phyloP scores from a whole-genome alignment of 2,797 vertebrate genomes.

The Smutsia gigantea region DNA sequence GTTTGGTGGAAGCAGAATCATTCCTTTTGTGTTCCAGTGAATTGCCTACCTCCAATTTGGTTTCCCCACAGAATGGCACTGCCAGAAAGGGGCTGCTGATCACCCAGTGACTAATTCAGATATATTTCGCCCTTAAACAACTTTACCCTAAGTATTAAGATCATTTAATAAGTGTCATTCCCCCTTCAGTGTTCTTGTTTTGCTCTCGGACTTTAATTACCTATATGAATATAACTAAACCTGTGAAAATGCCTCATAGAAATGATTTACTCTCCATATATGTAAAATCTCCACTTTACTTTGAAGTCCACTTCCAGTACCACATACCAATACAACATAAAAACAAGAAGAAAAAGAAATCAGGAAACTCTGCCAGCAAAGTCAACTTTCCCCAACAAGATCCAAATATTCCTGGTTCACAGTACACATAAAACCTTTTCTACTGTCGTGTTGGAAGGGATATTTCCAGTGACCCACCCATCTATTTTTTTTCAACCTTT shows the following conservation, averaged over 20 bases:
- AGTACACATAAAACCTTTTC: constrained; percentile 70
- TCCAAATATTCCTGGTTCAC: constrained; percentile 59
- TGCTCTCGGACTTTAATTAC: not conserved
- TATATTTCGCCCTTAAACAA: not conserved
- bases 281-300: not conserved
- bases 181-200: not conserved
- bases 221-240: not conserved
- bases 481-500: constrained; percentile 48
- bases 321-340: constrained; percentile 65
- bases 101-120: not conserved
- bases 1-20: not conserved
- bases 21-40: constrained; percentile 8
- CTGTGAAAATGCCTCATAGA: not conserved
- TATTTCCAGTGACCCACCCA: constrained; percentile 45
- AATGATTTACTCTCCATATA: constrained; percentile 21
- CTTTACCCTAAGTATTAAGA: not conserved
- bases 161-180: not conserved
- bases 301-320: constrained; percentile 47
- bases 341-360: constrained; percentile 52
- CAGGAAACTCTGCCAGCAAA: not conserved
- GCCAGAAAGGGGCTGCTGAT: not conserved
- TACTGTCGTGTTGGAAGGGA: constrained; percentile 32
- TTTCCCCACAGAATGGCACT: not conserved
- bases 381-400: constrained; percentile 51
- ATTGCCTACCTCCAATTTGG: not conserved